Evolutionary conservation across 2,797 vertebrate species (phyloP).

Genomic region (Pangasius sanitwongsei): DNA sequence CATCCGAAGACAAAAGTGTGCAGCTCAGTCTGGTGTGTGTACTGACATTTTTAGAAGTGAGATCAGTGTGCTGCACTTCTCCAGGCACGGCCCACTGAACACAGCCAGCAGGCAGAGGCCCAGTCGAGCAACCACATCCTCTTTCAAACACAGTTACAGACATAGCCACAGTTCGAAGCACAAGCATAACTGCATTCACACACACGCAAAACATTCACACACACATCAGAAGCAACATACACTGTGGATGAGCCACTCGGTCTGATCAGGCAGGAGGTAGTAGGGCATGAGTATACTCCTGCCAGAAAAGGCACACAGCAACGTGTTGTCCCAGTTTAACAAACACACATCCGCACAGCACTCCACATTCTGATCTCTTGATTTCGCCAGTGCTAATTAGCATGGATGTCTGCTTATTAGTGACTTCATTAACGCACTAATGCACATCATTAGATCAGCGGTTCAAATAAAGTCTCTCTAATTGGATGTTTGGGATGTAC

Average conservation of each 20-base stretch:
- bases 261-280: not conserved
- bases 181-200: constrained; percentile 1
- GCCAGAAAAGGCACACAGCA: not conserved
- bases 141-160: constrained; percentile 48
- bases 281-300: not conserved
- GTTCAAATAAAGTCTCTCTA: constrained; percentile 54
- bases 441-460: constrained; percentile 44
- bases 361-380: not conserved
- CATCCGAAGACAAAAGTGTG: not conserved
- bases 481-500: constrained; percentile 51
- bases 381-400: not conserved
- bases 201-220: constrained; percentile 4
- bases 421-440: constrained; percentile 50
- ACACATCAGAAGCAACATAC: constrained; percentile 37
- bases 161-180: constrained; percentile 29
- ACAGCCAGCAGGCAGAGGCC: constrained; percentile 31
- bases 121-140: constrained; percentile 55
- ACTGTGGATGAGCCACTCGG: not conserved
- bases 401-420: constrained; percentile 51
- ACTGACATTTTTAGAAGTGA: constrained; percentile 11
- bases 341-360: not conserved
- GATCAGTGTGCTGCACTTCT: constrained; percentile 10
- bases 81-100: constrained; percentile 16
- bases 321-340: not conserved
- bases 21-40: not conserved